A percentile compares a stretch with the other conserved stretches of the same genome.
Evolutionary conservation across 1,140 invertebrate species (phyloP).

Genomic region (Drosophila trapezifrons): DNA sequence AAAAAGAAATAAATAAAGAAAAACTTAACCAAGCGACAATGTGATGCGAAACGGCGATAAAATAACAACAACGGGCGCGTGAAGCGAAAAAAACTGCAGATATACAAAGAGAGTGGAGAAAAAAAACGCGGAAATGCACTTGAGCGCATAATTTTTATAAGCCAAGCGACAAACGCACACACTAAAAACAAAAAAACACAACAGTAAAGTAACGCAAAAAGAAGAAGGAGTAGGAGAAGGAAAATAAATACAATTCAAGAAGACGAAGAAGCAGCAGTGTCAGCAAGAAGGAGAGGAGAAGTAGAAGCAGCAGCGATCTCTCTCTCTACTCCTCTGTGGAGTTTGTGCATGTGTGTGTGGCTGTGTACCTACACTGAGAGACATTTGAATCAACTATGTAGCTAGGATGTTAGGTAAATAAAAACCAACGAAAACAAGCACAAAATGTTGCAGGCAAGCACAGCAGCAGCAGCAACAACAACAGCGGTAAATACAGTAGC

Average conservation of each 20-base stretch:
- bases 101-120: conserved; percentile 39
- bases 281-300: conserved; percentile 43
- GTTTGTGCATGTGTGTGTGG: conserved; percentile 9
- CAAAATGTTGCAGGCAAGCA: conserved; percentile 76
- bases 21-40: conserved; percentile 60
- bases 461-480: conserved; percentile 61
- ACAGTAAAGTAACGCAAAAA: conserved; percentile 26
- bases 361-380: conserved; percentile 11
- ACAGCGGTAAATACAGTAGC: conserved; percentile 33
- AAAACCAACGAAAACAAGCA: conserved; percentile 41
- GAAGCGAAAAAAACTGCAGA: conserved; percentile 45
- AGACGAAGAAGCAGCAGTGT: conserved; percentile 54
- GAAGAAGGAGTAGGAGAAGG: conserved; percentile 13
- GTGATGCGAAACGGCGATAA: conserved; percentile 65
- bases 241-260: conserved; percentile 57
- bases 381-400: conserved; percentile 9
- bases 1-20: conserved; percentile 19
- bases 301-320: background rate
- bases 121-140: conserved; percentile 80
- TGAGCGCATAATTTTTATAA: conserved; percentile 80
- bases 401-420: conserved; percentile 12
- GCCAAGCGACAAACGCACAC: conserved; percentile 67
- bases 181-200: conserved; percentile 23
- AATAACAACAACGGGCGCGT: conserved; percentile 47
- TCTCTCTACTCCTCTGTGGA: background rate